Evolutionary conservation across 2,888 invertebrate species (phyloP).

Genomic region (Troglohyphantes excavatus): DNA sequence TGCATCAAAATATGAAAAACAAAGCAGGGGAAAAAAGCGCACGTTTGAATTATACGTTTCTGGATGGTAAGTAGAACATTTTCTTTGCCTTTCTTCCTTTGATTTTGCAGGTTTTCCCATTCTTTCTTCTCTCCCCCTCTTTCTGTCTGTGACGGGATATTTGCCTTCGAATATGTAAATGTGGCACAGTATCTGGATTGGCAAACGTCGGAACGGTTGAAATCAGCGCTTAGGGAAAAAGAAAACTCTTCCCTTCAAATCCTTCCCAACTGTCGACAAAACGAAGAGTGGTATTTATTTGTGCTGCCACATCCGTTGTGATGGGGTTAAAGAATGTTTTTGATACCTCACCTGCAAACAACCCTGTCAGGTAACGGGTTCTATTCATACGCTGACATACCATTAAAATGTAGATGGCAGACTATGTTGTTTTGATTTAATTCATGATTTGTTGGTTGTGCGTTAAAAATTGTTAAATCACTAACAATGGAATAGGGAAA

Average conservation of each 20-base stretch:
- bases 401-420: background rate
- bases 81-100: slow-evolving; percentile 70
- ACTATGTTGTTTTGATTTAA: too few species aligned
- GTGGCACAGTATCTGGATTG: slow-evolving; percentile 73
- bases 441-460: too few species aligned
- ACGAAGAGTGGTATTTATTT: slow-evolving; percentile 70
- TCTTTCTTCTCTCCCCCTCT: slow-evolving; percentile 50
- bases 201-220: slow-evolving; percentile 69
- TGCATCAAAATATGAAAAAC: slow-evolving; percentile 72
- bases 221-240: slow-evolving; percentile 72
- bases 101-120: slow-evolving; percentile 69
- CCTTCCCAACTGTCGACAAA: slow-evolving; percentile 56
- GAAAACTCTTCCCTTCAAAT: slow-evolving; percentile 58
- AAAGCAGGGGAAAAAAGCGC: slow-evolving; percentile 35
- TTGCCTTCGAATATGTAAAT: slow-evolving; percentile 75
- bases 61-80: slow-evolving; percentile 73
- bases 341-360: slow-evolving; percentile 45
- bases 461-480: too few species aligned
- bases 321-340: slow-evolving; percentile 46
- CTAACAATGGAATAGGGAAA: too few species aligned
- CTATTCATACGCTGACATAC: slow-evolving; percentile 1
- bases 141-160: slow-evolving; percentile 51
- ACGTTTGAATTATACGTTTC: slow-evolving; percentile 77
- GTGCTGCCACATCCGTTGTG: slow-evolving; percentile 20
- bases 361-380: slow-evolving; percentile 50